Conservation (phyloP, 2,888 invertebrate species). For the Nyleta sp. region DNA sequence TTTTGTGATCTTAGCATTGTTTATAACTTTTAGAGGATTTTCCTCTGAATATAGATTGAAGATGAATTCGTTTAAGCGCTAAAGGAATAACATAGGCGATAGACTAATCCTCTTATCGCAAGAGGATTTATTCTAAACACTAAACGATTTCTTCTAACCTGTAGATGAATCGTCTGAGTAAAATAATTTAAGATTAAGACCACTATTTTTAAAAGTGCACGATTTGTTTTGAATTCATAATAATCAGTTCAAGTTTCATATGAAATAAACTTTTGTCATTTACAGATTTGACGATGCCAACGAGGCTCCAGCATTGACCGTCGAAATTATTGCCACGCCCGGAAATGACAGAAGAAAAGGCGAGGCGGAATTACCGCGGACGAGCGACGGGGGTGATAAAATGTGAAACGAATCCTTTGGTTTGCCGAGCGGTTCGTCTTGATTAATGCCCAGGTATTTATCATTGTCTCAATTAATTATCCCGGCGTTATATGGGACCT, state of each 20-base stretch:
- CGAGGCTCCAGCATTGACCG: constrained; percentile 24
- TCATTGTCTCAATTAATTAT: constrained; percentile 80
- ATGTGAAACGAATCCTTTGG: constrained; percentile 62
- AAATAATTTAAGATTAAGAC: too few relatives aligned
- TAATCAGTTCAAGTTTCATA: not conserved
- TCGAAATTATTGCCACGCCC: constrained; percentile 45
- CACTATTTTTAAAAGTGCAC: too few relatives aligned
- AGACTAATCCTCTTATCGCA: too few relatives aligned
- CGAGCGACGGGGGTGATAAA: constrained; percentile 55
- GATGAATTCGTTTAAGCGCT: too few relatives aligned
- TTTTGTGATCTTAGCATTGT: too few relatives aligned
- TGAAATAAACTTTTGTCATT: constrained; percentile 20
- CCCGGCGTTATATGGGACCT: constrained; percentile 72
- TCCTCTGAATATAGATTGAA: too few relatives aligned
- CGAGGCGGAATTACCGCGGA: constrained; percentile 36
- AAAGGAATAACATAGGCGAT: too few relatives aligned
- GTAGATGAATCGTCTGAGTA: too few relatives aligned
- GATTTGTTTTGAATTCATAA: too few relatives aligned
- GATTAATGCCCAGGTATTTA: constrained; percentile 76
- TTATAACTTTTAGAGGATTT: too few relatives aligned
- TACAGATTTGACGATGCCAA: constrained; percentile 25
- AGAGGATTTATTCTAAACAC: too few relatives aligned
- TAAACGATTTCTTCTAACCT: too few relatives aligned
- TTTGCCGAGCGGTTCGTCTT: constrained; percentile 52
- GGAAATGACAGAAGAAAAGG: constrained; percentile 47